phyloP scores from a whole-genome alignment of 2,888 invertebrate species.

The Diploptera punctata region DNA sequence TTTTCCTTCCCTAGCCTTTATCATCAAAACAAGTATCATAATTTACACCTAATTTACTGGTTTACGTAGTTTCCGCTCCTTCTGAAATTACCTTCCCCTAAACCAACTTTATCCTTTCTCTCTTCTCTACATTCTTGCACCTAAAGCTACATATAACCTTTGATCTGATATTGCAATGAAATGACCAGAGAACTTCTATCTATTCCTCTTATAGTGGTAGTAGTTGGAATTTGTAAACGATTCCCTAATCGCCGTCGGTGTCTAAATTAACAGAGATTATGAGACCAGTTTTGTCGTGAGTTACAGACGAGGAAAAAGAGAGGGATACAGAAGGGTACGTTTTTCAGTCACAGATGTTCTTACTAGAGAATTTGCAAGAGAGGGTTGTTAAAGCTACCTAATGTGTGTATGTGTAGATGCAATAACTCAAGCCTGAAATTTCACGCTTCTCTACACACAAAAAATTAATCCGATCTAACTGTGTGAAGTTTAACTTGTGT shows the following conservation, averaged over 20 bases:
- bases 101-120: not conserved
- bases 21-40: slow-evolving; percentile 22
- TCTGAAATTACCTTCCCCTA: not conserved
- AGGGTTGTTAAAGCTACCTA: not conserved
- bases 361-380: not conserved
- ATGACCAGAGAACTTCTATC: not conserved
- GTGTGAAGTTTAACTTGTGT: too few species aligned
- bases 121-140: slow-evolving; percentile 16
- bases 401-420: not conserved
- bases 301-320: not conserved
- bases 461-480: too few species aligned
- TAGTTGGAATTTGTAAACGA: not conserved
- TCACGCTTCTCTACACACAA: slow-evolving; percentile 2
- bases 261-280: slow-evolving; percentile 11
- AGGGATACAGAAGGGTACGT: not conserved
- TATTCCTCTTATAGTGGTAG: too few species aligned
- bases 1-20: slow-evolving; percentile 8
- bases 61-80: slow-evolving; percentile 10
- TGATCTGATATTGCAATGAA: slow-evolving; percentile 11
- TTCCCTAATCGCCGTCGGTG: not conserved
- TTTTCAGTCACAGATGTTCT: slow-evolving; percentile 13
- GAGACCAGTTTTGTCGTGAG: slow-evolving; percentile 1
- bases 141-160: slow-evolving; percentile 15
- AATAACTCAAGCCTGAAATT: not conserved
- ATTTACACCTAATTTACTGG: slow-evolving; percentile 29